Evolutionary conservation across 2,888 invertebrate species (phyloP).

Genomic region (Orchestes rusci): DNA sequence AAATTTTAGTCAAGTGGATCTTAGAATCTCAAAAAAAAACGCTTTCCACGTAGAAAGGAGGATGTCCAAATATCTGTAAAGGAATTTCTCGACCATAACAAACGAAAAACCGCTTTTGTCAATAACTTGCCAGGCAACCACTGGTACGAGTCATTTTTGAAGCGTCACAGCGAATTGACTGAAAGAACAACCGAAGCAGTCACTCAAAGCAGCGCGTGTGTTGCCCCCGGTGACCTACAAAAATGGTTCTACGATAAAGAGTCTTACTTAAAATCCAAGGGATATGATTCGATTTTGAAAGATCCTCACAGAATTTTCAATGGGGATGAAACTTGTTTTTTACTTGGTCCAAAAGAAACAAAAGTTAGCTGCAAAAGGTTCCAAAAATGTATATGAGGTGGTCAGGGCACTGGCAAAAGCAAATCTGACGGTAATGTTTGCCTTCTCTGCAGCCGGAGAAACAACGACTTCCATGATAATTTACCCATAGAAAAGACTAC

Average conservation of each 20-base stretch:
- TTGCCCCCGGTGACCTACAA: not conserved
- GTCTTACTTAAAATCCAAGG: not conserved
- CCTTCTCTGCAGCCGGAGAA: constrained; percentile 1
- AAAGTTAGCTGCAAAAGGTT: not conserved
- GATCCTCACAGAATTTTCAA: constrained; percentile 3
- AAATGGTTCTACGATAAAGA: constrained; percentile 1
- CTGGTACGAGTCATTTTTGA: constrained; percentile 1
- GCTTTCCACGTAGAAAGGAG: constrained; percentile 6
- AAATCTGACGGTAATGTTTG: constrained; percentile 1
- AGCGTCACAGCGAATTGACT: not conserved
- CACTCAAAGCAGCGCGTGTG: constrained; percentile 1
- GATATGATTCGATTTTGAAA: not conserved
- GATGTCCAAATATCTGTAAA: constrained; percentile 6
- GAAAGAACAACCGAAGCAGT: constrained; percentile 1
- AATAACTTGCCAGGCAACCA: constrained; percentile 7
- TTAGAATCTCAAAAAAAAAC: constrained; percentile 1
- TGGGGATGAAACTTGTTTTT: constrained; percentile 2
- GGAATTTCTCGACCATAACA: constrained; percentile 1
- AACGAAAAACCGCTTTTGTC: constrained; percentile 1
- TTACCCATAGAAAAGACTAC: constrained; percentile 5
- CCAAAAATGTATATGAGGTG: constrained; percentile 7
- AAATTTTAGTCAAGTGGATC: constrained; percentile 4
- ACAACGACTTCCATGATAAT: constrained; percentile 1
- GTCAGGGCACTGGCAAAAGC: not conserved
- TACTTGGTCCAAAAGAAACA: not conserved